Evolutionary conservation across 2,113 vertebrate genomes (phyloP), one percentile per base, ranked within the genome.

Genomic region (Irena cyanogastra): DNA sequence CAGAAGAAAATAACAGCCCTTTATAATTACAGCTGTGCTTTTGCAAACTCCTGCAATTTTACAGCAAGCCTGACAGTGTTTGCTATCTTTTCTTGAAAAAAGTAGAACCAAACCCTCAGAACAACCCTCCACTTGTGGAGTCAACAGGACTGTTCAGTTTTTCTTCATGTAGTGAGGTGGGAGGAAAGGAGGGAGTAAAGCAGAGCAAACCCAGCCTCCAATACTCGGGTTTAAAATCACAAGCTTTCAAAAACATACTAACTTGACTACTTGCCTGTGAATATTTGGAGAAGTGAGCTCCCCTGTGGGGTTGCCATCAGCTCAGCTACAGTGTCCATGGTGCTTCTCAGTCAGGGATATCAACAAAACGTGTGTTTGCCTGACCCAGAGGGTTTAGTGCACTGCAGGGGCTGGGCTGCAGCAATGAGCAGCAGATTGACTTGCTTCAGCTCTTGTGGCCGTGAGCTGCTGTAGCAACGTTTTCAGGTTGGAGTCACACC

Each of bases 31-130:
- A 90, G 79, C 78, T 92, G 66, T 63, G 26, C n/a, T 72, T 82
- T n/a, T 88, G 70, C 86, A 66, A 95, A 47, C 63, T 72, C 74
- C 61, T 92, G 75, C 61, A 64, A 24, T 94, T 90, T 83, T 86
- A 44, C 63, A 77, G 54, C 50, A 80, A 83, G 54, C 44, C 15
- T 94, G 64, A 78, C 11, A 74, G 45, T 59, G 63, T 63, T 78
- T 81, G 60, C 24, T 85, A 3, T 35, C 10, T 77, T 83, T 74
- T 54, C 50, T 68, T 65, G 10, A 59, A 54, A 79, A 78, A 57
- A 30, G 41, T 41, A 11, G 14, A 39, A 52, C 10, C 19, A 59
- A 78, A 54, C 10, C 2, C 30, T 44, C 31, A 49, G 47, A 90
- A 44, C 23, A 87, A 21, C 16, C 19, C 5, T 60, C 35, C 6